A percentile compares a stretch with the other conserved stretches of the same genome.
phyloP scores from a whole-genome alignment of 2,797 vertebrate species.

The Catharus ustulatus region DNA sequence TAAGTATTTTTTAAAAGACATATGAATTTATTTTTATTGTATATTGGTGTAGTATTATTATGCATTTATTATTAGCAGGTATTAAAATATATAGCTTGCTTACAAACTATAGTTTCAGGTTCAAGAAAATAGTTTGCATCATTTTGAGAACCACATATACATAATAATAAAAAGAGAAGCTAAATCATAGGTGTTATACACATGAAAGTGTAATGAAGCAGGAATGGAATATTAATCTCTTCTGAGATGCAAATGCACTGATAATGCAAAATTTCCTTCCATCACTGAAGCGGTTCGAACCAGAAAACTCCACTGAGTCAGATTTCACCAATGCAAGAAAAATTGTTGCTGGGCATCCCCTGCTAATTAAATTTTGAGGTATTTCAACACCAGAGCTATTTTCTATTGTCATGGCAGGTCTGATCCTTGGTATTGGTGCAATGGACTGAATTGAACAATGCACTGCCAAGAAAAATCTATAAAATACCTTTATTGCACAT shows the following conservation, averaged over 20 bases:
- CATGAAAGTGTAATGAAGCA: not conserved
- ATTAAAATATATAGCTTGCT: not conserved
- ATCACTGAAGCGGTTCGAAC: not conserved
- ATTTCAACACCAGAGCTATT: not conserved
- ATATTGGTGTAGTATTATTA: not conserved
- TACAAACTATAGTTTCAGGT: not conserved
- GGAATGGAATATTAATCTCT: not conserved
- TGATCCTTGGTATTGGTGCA: not conserved
- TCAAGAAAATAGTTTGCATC: not conserved
- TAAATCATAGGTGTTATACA: not conserved
- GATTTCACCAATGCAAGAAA: not conserved
- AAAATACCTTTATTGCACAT: not conserved
- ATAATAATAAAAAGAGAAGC: not conserved
- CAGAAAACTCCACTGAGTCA: not conserved
- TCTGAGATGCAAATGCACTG: not conserved
- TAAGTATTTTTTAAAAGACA: not conserved
- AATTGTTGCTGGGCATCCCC: not conserved
- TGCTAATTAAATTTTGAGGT: not conserved
- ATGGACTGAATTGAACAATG: not conserved
- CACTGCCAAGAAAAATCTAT: not conserved
- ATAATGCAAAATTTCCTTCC: not conserved
- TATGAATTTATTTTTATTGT: not conserved
- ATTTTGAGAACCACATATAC: not conserved
- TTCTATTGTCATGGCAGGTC: not conserved
- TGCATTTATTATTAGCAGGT: not conserved